A percentile compares a stretch with the other conserved stretches of the same genome.
Conservation (phyloP, 2,888 invertebrate genomes). For the Schizotus pectinicornis region DNA sequence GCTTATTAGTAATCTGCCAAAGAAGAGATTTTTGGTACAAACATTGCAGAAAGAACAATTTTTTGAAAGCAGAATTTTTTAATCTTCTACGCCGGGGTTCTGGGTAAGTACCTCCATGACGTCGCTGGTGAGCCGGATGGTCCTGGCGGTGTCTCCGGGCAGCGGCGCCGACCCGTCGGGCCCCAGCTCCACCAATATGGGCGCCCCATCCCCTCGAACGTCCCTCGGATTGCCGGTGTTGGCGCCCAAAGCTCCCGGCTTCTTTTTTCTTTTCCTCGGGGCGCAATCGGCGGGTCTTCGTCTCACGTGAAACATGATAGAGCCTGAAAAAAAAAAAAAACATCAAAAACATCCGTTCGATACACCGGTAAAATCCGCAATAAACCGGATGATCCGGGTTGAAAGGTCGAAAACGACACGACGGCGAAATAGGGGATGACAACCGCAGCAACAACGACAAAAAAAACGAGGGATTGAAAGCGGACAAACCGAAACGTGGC, state of each 20-base stretch:
- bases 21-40: too few relatives aligned
- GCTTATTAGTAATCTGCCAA: too few relatives aligned
- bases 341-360: not conserved
- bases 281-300: constrained; percentile 91
- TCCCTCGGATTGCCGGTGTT: constrained; percentile 65
- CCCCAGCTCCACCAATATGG: constrained; percentile 81
- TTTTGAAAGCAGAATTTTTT: not conserved
- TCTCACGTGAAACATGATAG: constrained; percentile 97
- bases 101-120: constrained; percentile 65
- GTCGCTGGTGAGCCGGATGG: constrained; percentile 67
- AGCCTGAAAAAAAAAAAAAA: constrained; percentile 67
- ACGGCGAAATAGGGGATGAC: not conserved
- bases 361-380: not conserved
- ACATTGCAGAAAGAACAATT: not conserved
- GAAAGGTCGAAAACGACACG: not conserved
- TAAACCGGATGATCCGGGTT: not conserved
- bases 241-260: constrained; percentile 61
- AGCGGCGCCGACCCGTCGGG: constrained; percentile 74
- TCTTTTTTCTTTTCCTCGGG: constrained; percentile 87
- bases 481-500: constrained; percentile 20
- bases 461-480: constrained; percentile 1
- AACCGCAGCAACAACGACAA: not conserved
- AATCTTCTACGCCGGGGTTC: not conserved
- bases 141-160: constrained; percentile 66
- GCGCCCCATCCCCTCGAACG: constrained; percentile 66